phyloP scores from a whole-genome alignment of 2,888 invertebrate species.

The Nephrotoma appendiculata region DNA sequence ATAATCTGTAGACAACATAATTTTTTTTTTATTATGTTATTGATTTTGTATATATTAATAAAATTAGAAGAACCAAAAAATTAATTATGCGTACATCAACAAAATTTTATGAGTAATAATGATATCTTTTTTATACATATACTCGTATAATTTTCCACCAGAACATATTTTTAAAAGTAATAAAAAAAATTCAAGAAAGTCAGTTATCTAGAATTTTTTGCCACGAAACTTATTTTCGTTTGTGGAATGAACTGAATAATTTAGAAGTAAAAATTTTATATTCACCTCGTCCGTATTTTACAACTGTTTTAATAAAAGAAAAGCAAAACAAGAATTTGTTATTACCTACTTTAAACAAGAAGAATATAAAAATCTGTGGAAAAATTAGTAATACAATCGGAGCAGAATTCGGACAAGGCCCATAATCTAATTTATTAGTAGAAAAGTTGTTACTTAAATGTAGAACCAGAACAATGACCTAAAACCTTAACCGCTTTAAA shows the following conservation, averaged over 20 bases:
- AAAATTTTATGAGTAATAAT: background rate
- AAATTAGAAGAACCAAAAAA: background rate
- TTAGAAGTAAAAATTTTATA: background rate
- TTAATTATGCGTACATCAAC: background rate
- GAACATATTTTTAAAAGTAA: background rate
- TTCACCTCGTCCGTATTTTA: background rate
- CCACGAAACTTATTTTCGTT: background rate
- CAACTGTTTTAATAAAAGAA: background rate
- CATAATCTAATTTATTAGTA: too few species aligned
- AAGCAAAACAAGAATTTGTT: background rate
- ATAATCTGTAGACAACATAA: background rate
- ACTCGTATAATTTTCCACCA: background rate
- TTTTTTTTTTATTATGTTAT: background rate
- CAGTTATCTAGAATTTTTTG: background rate
- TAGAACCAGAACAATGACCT: too few species aligned
- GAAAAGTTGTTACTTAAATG: too few species aligned
- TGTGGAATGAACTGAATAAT: background rate
- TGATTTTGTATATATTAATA: background rate
- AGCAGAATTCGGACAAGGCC: background rate
- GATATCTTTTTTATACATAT: background rate
- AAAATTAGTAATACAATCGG: background rate
- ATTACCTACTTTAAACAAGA: background rate
- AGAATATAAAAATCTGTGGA: background rate
- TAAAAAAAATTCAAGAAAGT: background rate
- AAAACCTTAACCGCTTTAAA: too few species aligned